These are phyloP conservation scores for Montipora sp. DNA, from an alignment of 64 coral and sea anemone genomes.

Conservation along the genomic window DNA sequence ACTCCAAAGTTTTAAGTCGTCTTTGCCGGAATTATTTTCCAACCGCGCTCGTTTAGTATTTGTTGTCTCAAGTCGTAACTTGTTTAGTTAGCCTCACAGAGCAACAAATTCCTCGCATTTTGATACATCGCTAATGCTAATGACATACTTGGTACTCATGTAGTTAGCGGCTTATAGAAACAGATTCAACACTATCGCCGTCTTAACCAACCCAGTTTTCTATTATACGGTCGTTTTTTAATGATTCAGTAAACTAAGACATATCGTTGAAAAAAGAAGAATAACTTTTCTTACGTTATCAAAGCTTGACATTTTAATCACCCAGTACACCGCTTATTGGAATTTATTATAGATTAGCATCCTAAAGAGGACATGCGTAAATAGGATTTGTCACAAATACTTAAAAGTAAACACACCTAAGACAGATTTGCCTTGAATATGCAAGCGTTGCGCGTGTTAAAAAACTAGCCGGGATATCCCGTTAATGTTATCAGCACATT, in stretches of 20 bases:
- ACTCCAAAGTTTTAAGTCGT: neutral
- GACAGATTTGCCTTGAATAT: neutral
- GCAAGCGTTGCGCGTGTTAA: neutral
- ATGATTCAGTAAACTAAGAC: too few relatives aligned
- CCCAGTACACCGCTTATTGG: neutral
- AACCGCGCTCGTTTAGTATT: neutral
- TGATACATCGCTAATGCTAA: neutral
- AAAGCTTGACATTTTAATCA: neutral
- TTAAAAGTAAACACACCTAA: constrained; percentile 1
- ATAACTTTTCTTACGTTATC: constrained; percentile 39
- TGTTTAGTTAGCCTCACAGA: constrained; percentile 37
- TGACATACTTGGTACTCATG: neutral
- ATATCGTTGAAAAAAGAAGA: neutral
- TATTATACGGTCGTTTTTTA: too few relatives aligned
- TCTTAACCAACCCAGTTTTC: too few relatives aligned
- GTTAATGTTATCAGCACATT: neutral
- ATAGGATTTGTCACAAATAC: constrained; percentile 40
- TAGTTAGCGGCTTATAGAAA: neutral
- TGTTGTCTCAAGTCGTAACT: neutral
- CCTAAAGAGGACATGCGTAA: neutral
- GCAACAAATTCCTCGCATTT: constrained; percentile 15
- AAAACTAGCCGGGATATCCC: too few relatives aligned
- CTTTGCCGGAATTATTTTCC: neutral
- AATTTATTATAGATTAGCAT: neutral
- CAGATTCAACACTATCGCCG: too few relatives aligned